Evolutionary conservation across 1,140 invertebrate genomes (phyloP).

Genomic region (Bombyx mori): DNA sequence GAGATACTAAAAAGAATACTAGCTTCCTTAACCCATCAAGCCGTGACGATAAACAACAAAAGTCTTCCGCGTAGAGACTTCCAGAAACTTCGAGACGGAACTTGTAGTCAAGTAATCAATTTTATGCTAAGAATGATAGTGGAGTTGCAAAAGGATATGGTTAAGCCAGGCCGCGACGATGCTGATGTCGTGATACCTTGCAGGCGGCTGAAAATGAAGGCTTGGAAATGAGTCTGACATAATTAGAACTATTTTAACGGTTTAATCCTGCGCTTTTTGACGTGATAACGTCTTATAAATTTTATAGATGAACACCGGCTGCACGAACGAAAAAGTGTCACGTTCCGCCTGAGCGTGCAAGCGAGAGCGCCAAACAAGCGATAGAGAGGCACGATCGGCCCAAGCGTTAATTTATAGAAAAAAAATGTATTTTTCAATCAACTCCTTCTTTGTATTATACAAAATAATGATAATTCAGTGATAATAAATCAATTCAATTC

Average conservation of each 20-base stretch:
- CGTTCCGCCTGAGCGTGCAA: too few relatives aligned
- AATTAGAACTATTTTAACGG: constrained; percentile 2
- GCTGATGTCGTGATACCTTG: constrained; percentile 44
- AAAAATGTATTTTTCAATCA: too few relatives aligned
- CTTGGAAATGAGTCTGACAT: constrained; percentile 42
- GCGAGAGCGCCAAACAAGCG: too few relatives aligned
- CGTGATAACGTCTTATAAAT: too few relatives aligned
- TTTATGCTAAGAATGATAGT: constrained; percentile 53
- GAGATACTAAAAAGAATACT: constrained; percentile 75
- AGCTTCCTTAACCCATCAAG: constrained; percentile 78
- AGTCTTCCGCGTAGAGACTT: constrained; percentile 66
- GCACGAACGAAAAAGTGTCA: too few relatives aligned
- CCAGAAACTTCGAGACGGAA: constrained; percentile 47
- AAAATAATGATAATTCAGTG: too few relatives aligned
- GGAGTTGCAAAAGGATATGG: constrained; percentile 52
- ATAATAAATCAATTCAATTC: too few relatives aligned
- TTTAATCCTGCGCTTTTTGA: neutral
- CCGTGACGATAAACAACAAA: constrained; percentile 69
- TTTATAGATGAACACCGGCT: too few relatives aligned
- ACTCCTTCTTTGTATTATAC: too few relatives aligned
- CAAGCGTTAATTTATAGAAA: too few relatives aligned
- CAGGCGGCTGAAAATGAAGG: constrained; percentile 48
- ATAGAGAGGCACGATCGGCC: too few relatives aligned
- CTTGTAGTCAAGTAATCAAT: constrained; percentile 42
- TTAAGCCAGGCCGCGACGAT: constrained; percentile 47